Base-by-base conservation (phyloP, 2,888 invertebrate species). In the Crematogaster levior region DNA sequence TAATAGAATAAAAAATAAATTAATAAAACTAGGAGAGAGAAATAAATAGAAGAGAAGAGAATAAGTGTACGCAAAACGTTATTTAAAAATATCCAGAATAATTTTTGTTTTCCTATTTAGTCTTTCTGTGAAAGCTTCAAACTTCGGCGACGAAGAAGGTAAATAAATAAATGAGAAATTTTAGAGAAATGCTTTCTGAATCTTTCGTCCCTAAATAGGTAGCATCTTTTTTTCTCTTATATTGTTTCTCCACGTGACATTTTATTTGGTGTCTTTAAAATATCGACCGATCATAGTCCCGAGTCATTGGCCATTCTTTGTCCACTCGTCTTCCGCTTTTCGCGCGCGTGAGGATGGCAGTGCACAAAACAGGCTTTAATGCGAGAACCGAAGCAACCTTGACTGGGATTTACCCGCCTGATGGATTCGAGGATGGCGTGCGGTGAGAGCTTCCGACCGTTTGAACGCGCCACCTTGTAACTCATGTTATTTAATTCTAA, bases 401-500 rank as follows among this genome's bases (percentile, higher is more conserved):
- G 90, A 89, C 89, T 88, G 89, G 85, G 88, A 89, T 88, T 89
- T 86, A 88, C 86, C 84, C 82, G 80, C 79, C 88, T 92, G 92
- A 92, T 92, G 90, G 91, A 92, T 92, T 91, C 84, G 90, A 87
- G 87, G 85, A 91, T 92, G 85, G 92, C 92, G 92, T 92, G 92
- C 81, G 53, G 61, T 68, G 66, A 74, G 60, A 80, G 66, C 80
- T 84, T 85, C 80, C 82, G 79, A 81, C 81, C 70, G 74, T 51
- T 63, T 84, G 79, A 82, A 82, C 81, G 81, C 74, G 84, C 79
- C 87, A 74, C 74, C 82, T 86, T 75, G 74, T 85, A 82, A 73
- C 84, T 88, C 87, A 85, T 84, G 86, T 91, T 86, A 87, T 91
- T 90, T 88, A 85, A 86, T 88, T 88, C 86, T 68, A 88, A 88